phyloP scores from a whole-genome alignment of 2,888 invertebrate species.

The Drosophila pseudotakahashii region DNA sequence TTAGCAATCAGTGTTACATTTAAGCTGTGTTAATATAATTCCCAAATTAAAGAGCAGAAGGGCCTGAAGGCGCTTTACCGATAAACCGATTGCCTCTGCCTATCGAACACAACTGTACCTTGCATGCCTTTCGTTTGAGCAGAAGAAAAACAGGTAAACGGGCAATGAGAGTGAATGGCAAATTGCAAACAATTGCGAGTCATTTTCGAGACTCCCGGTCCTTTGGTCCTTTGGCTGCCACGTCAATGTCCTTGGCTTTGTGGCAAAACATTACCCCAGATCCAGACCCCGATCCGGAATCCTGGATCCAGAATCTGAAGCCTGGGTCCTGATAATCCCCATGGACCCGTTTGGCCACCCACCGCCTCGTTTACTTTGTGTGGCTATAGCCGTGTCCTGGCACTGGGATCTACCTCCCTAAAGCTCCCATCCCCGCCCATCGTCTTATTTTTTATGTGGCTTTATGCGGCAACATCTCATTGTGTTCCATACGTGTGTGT shows the following conservation, averaged over 20 bases:
- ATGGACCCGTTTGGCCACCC: constrained; percentile 18
- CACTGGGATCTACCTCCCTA: constrained; percentile 18
- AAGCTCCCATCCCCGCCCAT: constrained; percentile 15
- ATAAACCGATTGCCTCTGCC: not conserved
- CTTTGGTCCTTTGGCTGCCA: constrained; percentile 15
- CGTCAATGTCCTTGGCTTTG: constrained; percentile 52
- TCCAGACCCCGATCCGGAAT: constrained; percentile 4
- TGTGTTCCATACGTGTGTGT: constrained; percentile 31
- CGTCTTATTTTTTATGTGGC: constrained; percentile 65
- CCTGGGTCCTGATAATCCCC: constrained; percentile 1
- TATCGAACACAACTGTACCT: not conserved
- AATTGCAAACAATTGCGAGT: constrained; percentile 39
- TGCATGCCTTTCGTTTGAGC: not conserved
- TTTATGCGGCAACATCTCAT: constrained; percentile 60
- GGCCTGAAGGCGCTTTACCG: not conserved
- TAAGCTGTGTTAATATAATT: too few species aligned
- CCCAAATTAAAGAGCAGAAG: too few species aligned
- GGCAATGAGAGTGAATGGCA: constrained; percentile 9
- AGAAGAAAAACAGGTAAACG: constrained; percentile 3
- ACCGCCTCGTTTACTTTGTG: constrained; percentile 62
- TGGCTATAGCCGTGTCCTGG: constrained; percentile 53
- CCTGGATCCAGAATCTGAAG: not conserved
- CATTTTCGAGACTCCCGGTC: constrained; percentile 15
- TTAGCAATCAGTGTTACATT: too few species aligned
- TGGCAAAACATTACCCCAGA: constrained; percentile 10